A percentile compares a stretch with the other conserved stretches of the same genome.
These are phyloP conservation scores for Callaeas wilsoni DNA, from an alignment of 2,113 vertebrate genomes.

Conservation along the genomic window DNA sequence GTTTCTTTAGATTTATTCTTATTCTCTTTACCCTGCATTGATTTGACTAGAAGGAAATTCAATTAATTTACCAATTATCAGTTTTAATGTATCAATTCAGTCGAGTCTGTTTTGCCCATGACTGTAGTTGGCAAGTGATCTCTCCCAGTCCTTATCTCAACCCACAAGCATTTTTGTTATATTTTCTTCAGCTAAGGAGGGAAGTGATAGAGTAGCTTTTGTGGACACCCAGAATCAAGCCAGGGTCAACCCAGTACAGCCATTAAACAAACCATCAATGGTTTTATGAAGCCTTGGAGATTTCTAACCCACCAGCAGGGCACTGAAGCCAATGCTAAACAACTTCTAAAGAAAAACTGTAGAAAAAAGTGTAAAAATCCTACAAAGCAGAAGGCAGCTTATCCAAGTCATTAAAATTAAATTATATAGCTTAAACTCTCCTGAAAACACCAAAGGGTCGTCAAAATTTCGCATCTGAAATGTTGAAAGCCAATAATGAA, in stretches of 20 bases:
- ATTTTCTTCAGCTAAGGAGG: not conserved
- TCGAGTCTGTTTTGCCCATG: not conserved
- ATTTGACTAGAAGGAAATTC: not conserved
- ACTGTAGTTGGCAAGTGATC: not conserved
- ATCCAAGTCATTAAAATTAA: not conserved
- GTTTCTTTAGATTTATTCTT: not conserved
- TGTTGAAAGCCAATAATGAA: not conserved
- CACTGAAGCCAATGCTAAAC: not conserved
- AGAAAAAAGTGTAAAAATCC: not conserved
- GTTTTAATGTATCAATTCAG: too few species aligned
- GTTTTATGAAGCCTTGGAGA: not conserved
- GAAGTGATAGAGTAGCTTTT: not conserved
- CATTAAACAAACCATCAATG: not conserved
- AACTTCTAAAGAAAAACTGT: not conserved
- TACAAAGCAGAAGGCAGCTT: not conserved
- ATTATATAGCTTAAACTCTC: not conserved
- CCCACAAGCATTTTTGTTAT: not conserved
- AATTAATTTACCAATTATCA: not conserved
- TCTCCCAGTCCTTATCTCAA: not conserved
- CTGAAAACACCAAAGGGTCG: not conserved
- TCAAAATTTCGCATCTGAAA: not conserved
- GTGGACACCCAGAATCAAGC: not conserved
- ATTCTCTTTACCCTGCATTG: not conserved
- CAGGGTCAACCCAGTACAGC: not conserved
- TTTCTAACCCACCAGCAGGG: not conserved